Evolutionary conservation across 2,113 vertebrate species (phyloP).

Genomic region (Sorex fumeus): DNA sequence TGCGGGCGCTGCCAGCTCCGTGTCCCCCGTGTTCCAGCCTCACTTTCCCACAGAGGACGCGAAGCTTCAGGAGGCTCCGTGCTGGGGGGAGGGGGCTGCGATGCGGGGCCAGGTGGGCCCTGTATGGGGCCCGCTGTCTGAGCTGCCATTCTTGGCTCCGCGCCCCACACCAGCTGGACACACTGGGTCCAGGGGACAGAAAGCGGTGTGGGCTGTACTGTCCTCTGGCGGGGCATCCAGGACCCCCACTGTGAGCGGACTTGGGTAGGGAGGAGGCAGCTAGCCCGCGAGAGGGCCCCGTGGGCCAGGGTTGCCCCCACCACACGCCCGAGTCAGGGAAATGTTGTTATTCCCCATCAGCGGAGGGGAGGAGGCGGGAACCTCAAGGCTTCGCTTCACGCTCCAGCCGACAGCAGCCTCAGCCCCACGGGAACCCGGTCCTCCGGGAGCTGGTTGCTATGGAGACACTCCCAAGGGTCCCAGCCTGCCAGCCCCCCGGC

Average conservation of each 20-base stretch:
- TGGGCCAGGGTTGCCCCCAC: not conserved
- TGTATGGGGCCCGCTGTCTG: not conserved
- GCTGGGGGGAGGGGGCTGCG: not conserved
- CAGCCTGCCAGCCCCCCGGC: constrained; percentile 81
- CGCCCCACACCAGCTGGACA: not conserved
- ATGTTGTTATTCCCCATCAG: constrained; percentile 53
- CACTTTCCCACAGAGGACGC: not conserved
- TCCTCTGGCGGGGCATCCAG: too few species aligned
- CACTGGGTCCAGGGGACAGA: not conserved
- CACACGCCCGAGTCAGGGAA: not conserved
- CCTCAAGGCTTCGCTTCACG: constrained; percentile 49
- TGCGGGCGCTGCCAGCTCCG: not conserved
- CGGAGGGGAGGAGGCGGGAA: constrained; percentile 46
- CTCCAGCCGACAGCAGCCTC: constrained; percentile 74
- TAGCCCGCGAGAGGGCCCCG: too few species aligned
- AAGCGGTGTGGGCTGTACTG: not conserved
- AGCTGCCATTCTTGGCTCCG: not conserved
- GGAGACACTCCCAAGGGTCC: constrained; percentile 81
- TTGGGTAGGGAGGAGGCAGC: too few species aligned
- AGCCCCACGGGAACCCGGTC: constrained; percentile 79
- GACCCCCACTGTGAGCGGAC: too few species aligned
- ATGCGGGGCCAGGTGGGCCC: not conserved
- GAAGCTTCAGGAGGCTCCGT: not conserved
- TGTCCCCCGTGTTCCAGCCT: not conserved
- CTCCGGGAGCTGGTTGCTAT: constrained; percentile 81